These are phyloP conservation scores for Cebidichthys violaceus DNA, from an alignment of 2,113 vertebrate genomes.

Conservation along the genomic window DNA sequence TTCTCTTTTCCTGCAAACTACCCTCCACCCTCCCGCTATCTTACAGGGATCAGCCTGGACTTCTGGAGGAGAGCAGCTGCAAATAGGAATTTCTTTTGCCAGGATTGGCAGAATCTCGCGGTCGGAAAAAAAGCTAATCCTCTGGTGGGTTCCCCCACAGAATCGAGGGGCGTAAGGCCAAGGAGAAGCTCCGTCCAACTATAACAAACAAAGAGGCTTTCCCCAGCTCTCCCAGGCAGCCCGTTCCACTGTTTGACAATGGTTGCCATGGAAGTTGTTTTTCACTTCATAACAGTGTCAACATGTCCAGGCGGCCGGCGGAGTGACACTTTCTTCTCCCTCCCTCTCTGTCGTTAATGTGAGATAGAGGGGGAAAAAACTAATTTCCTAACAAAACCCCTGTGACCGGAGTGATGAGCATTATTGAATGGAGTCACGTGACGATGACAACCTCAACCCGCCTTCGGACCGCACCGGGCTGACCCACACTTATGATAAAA, in stretches of 20 bases:
- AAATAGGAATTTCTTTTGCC: constrained; percentile 83
- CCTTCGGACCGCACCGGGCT: background rate
- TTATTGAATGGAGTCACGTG: background rate
- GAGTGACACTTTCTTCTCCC: constrained; percentile 67
- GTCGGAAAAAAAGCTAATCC: constrained; percentile 85
- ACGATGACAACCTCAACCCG: background rate
- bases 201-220: constrained; percentile 93
- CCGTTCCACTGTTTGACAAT: constrained; percentile 87
- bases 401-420: constrained; percentile 5
- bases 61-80: constrained; percentile 86
- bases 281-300: constrained; percentile 91
- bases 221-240: constrained; percentile 88
- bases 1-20: constrained; percentile 77
- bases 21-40: constrained; percentile 81
- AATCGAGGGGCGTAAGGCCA: constrained; percentile 84
- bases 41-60: constrained; percentile 85
- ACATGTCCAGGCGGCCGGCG: constrained; percentile 79
- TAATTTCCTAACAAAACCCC: constrained; percentile 71
- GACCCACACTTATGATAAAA: background rate
- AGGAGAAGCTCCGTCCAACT: constrained; percentile 84
- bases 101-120: constrained; percentile 85
- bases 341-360: constrained; percentile 35
- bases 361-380: constrained; percentile 21
- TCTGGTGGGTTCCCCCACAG: constrained; percentile 85
- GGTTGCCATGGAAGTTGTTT: constrained; percentile 94